Conservation (phyloP, 1,140 invertebrate species). For the Brachionus manjavacas region DNA sequence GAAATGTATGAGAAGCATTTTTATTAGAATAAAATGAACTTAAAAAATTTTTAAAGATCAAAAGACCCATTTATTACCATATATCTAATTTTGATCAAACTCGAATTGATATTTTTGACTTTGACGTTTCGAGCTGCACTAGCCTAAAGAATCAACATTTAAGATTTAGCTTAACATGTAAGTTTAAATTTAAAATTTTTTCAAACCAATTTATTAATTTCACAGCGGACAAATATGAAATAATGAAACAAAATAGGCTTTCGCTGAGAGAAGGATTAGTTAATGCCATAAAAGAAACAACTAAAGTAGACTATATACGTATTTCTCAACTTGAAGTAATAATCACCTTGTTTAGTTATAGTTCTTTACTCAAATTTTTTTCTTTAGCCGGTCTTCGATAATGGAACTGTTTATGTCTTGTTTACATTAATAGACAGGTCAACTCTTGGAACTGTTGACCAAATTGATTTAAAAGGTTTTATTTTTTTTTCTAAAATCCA, state of each 20-base stretch:
- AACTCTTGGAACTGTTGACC: background rate
- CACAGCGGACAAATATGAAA: constrained; percentile 25
- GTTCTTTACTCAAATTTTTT: background rate
- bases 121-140: constrained; percentile 18
- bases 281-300: background rate
- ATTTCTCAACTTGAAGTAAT: constrained; percentile 19
- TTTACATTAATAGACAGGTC: constrained; percentile 28
- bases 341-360: background rate
- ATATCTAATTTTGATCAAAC: constrained; percentile 32
- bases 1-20: background rate
- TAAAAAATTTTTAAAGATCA: background rate
- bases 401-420: background rate
- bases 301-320: background rate
- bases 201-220: too few relatives aligned
- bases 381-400: constrained; percentile 1
- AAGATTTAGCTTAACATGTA: constrained; percentile 23
- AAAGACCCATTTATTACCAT: constrained; percentile 12
- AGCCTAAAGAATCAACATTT: constrained; percentile 20
- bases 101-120: constrained; percentile 31
- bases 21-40: background rate
- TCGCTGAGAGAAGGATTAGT: background rate
- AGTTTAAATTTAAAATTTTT: background rate
- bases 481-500: too few relatives aligned
- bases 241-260: background rate
- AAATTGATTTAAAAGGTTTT: background rate